These are phyloP conservation scores for Chloroceryle aenea DNA, from an alignment of 2,113 vertebrate genomes.

Conservation along the genomic window DNA sequence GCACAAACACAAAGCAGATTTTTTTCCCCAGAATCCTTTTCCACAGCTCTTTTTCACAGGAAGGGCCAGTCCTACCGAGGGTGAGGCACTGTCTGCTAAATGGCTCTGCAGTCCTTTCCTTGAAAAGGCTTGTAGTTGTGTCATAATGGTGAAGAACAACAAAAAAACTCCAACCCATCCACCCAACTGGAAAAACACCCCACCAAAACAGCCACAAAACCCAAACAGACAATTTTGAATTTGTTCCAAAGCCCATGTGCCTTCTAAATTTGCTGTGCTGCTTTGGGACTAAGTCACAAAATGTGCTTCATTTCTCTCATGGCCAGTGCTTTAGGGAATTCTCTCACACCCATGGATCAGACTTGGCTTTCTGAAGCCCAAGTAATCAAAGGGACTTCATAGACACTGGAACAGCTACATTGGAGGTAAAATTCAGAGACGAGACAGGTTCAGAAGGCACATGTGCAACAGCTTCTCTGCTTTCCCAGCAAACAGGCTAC, in stretches of 20 bases:
- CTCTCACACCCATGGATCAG: not conserved
- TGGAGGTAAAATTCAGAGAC: not conserved
- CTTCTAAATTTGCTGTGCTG: not conserved
- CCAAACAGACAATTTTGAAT: not conserved
- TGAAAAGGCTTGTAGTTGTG: not conserved
- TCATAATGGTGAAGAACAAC: not conserved
- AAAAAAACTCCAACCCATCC: not conserved
- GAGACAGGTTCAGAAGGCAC: not conserved
- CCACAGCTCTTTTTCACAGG: not conserved
- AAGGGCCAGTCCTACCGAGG: not conserved
- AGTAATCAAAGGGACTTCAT: not conserved
- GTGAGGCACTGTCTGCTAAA: not conserved
- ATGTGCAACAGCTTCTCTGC: not conserved
- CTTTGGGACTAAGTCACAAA: not conserved
- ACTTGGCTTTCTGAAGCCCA: not conserved
- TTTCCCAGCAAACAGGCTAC: not conserved
- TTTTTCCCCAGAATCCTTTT: not conserved
- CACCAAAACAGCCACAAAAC: not conserved
- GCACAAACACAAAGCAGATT: not conserved
- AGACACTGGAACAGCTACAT: not conserved
- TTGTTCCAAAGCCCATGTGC: not conserved
- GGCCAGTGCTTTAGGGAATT: not conserved
- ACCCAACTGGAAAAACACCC: not conserved
- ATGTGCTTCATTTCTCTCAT: not conserved
- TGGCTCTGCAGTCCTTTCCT: rapidly evolving